Conservation (phyloP, 2,888 invertebrate genomes). For the Amphiduros pacificus region DNA sequence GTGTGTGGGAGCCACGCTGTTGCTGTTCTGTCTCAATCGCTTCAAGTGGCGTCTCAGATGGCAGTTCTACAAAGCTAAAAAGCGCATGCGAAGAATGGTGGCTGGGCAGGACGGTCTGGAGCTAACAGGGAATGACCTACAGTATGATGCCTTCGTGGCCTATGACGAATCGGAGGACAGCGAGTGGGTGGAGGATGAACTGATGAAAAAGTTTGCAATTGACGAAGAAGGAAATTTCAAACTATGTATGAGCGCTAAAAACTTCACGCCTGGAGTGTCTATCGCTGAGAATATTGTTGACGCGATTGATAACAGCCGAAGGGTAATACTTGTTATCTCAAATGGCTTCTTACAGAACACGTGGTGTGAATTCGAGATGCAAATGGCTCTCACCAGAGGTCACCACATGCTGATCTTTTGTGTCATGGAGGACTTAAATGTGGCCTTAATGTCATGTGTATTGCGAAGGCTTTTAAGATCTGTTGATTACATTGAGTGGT, state of each 20-base stretch:
- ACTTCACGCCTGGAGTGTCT: not conserved
- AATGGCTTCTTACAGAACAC: not conserved
- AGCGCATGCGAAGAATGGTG: too few relatives aligned
- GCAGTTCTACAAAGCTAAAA: too few relatives aligned
- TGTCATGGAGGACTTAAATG: not conserved
- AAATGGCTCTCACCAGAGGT: not conserved
- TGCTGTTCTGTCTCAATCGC: not conserved
- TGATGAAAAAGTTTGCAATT: not conserved
- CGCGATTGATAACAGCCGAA: not conserved
- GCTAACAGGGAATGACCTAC: not conserved
- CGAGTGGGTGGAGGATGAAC: not conserved
- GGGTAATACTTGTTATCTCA: not conserved
- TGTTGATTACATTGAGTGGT: not conserved
- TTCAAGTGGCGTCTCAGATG: not conserved
- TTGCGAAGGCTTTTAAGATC: not conserved
- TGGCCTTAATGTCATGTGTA: not conserved
- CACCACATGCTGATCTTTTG: not conserved
- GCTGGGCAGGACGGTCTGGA: too few relatives aligned
- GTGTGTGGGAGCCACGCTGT: not conserved
- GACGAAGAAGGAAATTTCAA: not conserved
- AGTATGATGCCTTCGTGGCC: not conserved
- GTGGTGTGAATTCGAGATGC: conserved; percentile 3
- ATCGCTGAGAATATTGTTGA: not conserved
- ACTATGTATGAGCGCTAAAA: not conserved
- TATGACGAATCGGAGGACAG: not conserved